Conservation (phyloP, 2,888 invertebrate species). For the Asteroscopus sphinx region DNA sequence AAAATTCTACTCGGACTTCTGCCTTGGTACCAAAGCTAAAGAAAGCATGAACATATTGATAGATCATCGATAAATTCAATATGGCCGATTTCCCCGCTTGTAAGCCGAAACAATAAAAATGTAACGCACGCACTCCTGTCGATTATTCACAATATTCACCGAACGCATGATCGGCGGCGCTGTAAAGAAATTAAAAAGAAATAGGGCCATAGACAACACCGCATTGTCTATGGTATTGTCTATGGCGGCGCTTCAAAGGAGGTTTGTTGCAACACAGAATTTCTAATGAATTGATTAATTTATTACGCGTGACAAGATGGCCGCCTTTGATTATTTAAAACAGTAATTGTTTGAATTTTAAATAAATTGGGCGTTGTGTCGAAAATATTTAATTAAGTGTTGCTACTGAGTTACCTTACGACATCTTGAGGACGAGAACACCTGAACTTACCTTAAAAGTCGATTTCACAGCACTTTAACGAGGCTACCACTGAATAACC, state of each 20-base stretch:
- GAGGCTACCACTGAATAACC: too few species aligned
- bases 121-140: conserved; percentile 50
- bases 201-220: conserved; percentile 76
- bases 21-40: background rate
- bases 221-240: conserved; percentile 72
- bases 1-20: background rate
- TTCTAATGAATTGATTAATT: conserved; percentile 74
- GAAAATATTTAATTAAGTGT: conserved; percentile 28
- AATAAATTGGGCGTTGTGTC: conserved; percentile 39
- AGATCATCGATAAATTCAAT: conserved; percentile 42
- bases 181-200: conserved; percentile 85
- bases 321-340: conserved; percentile 51
- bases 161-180: conserved; percentile 75
- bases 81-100: conserved; percentile 47
- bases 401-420: conserved; percentile 33
- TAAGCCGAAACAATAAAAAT: conserved; percentile 50
- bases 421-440: background rate
- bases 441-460: background rate
- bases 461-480: background rate
- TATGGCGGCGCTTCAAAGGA: conserved; percentile 66
- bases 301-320: conserved; percentile 62
- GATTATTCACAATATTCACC: conserved; percentile 75
- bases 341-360: conserved; percentile 59
- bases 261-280: conserved; percentile 67
- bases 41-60: conserved; percentile 3